Percentiles rank a stretch among this genome's conserved stretches.
Conservation (phyloP, 2,113 vertebrate species). For the Psittacus erithacus region DNA sequence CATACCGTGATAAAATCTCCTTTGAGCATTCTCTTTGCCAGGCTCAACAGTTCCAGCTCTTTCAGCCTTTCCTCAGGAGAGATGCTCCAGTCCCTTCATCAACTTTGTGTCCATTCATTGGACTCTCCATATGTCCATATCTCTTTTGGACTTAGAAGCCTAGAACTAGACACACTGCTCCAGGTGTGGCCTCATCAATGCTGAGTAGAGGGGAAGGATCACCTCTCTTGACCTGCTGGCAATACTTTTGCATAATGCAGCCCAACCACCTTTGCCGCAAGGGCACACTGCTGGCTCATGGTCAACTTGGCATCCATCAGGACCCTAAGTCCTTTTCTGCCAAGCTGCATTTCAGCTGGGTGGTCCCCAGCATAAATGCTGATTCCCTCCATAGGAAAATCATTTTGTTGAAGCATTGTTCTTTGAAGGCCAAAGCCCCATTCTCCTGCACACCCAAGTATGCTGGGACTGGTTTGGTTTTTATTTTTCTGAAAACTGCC, state of each 20-base stretch:
- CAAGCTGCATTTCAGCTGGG: not conserved
- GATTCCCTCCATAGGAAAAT: not conserved
- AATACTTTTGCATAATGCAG: not conserved
- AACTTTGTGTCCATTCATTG: not conserved
- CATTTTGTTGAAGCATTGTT: not conserved
- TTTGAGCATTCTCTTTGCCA: not conserved
- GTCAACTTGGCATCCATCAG: not conserved
- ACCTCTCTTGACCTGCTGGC: not conserved
- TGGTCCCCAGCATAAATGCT: not conserved
- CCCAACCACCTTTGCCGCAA: not conserved
- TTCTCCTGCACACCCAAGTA: not conserved
- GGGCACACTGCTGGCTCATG: not conserved
- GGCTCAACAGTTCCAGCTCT: not conserved
- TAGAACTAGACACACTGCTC: not conserved
- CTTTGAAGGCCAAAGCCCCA: not conserved
- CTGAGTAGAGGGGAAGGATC: not conserved
- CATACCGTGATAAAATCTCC: not conserved
- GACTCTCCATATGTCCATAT: not conserved
- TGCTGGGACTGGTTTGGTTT: not conserved
- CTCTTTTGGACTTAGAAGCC: not conserved
- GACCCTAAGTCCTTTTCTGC: not conserved
- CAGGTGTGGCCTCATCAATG: not conserved
- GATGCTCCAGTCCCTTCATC: not conserved
- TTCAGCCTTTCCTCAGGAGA: not conserved
- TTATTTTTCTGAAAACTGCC: not conserved